Evolutionary conservation across 2,113 vertebrate genomes (phyloP), one percentile per base, ranked within the genome.

Genomic region (Hystrix brachyura): DNA sequence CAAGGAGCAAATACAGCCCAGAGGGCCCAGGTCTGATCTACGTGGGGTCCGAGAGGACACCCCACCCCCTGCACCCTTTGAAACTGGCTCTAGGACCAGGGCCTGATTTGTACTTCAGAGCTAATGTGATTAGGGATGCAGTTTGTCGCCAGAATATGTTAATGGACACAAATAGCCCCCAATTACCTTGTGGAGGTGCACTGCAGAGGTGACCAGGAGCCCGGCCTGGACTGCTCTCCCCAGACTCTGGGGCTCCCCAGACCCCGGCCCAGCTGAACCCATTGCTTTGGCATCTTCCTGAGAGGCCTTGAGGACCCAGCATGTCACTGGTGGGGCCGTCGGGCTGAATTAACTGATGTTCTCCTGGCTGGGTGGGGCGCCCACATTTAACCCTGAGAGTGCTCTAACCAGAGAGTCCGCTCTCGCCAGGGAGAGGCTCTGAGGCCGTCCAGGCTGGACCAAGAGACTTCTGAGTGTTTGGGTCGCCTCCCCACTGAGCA

Each of bases 61-160:
- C 55, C 15, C 55, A 57, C 10, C 55, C 15, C 15, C 53, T 34
- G 14, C 23, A 43, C 27, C 55, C 98, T 98, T 98, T 96, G 97
- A 98, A 97, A 97, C 78, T 74, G 62, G 95, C 98, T 96, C 96
- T 84, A 95, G 97, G 94, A 90, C 95, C 85, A 94, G 87, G 95
- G 89, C 97, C 93, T 97, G 97, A 98, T 98, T 98, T 99, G 98
- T 98, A 98, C 97, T 98, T 99, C 98, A 98, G 98, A 98, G 98
- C 98, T 98, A 98, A 98, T 95, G 95, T 96, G 97, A 98, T 98
- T 98, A 99, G 97, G 98, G 96, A 38, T 19, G 85, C 87, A 38
- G 0, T 98, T 98, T 98, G 98, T 97, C 95, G 74, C 97, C 97
- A 97, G 97, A 97, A 97, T 95, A 98, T 98, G 99, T 85, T 98